Evolutionary conservation across 2,888 invertebrate species (phyloP).

Genomic region (Timandra comae): DNA sequence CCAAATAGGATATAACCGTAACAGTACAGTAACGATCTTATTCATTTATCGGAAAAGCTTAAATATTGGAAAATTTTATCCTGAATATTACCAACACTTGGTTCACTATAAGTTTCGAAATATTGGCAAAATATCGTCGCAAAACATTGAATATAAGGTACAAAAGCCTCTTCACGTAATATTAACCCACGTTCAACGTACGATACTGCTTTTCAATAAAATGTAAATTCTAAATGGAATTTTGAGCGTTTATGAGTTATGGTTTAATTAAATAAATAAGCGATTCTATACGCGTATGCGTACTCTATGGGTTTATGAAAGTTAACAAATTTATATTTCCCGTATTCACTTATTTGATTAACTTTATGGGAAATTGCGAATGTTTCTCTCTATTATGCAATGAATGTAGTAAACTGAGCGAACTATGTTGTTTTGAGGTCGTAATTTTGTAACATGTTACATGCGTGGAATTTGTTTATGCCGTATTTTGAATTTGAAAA

Average conservation of each 20-base stretch:
- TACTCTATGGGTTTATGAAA: no score
- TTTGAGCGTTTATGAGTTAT: constrained; percentile 8
- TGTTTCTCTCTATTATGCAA: no score
- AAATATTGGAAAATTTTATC: constrained; percentile 13
- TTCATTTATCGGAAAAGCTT: constrained; percentile 14
- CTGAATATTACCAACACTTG: constrained; percentile 16
- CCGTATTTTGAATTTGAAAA: no score
- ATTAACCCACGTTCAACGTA: constrained; percentile 9
- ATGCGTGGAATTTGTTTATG: no score
- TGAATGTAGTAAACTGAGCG: no score
- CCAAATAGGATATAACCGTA: constrained; percentile 5
- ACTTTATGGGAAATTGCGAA: no score
- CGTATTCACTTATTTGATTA: no score
- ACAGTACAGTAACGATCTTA: constrained; percentile 16
- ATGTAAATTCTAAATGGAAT: constrained; percentile 11
- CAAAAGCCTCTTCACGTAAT: constrained; percentile 11
- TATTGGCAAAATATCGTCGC: constrained; percentile 10
- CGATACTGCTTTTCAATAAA: constrained; percentile 11
- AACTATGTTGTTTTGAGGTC: no score
- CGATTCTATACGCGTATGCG: background rate
- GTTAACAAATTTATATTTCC: no score
- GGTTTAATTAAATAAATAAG: constrained; percentile 9
- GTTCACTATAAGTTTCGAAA: constrained; percentile 13
- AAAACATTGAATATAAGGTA: constrained; percentile 11
- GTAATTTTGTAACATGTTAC: no score